phyloP scores from a whole-genome alignment of 2,797 vertebrate species.

The Sebastes paucispinis region DNA sequence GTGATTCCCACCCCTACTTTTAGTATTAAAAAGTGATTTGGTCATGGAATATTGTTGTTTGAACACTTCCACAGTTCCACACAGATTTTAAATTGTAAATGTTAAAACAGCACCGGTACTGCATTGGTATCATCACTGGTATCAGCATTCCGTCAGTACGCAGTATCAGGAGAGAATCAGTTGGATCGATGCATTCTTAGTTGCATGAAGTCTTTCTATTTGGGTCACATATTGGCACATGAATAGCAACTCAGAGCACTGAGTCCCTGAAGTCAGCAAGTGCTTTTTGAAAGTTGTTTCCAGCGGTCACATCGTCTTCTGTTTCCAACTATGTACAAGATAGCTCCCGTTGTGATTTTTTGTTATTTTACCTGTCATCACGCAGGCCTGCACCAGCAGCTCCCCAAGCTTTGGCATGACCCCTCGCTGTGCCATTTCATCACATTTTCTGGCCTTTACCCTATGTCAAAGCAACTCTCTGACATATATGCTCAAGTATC shows the following conservation, averaged over 20 bases:
- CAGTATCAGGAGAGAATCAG: not conserved
- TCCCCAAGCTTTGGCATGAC: not conserved
- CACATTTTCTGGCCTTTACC: conserved; percentile 34
- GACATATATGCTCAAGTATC: conserved; percentile 29
- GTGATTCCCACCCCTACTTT: not conserved
- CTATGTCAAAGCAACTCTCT: conserved; percentile 27
- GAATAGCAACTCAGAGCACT: not conserved
- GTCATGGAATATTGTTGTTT: not conserved
- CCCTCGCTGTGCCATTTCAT: conserved; percentile 48
- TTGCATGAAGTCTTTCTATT: not conserved
- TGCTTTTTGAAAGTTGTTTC: not conserved
- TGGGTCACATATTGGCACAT: not conserved
- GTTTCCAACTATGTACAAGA: conserved; percentile 10
- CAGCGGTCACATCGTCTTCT: not conserved
- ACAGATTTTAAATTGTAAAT: not conserved
- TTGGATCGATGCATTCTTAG: not conserved
- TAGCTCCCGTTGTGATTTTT: conserved; percentile 12
- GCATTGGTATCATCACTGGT: not conserved
- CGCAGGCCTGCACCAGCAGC: not conserved
- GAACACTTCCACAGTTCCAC: not conserved
- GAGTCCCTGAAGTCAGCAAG: not conserved
- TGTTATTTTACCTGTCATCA: conserved; percentile 36
- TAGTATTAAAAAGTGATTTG: not conserved
- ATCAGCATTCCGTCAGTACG: not conserved
- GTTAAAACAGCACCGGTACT: not conserved